These are phyloP conservation scores for Mesembrinibis cayennensis DNA, from an alignment of 2,113 vertebrate genomes.

Conservation along the genomic window DNA sequence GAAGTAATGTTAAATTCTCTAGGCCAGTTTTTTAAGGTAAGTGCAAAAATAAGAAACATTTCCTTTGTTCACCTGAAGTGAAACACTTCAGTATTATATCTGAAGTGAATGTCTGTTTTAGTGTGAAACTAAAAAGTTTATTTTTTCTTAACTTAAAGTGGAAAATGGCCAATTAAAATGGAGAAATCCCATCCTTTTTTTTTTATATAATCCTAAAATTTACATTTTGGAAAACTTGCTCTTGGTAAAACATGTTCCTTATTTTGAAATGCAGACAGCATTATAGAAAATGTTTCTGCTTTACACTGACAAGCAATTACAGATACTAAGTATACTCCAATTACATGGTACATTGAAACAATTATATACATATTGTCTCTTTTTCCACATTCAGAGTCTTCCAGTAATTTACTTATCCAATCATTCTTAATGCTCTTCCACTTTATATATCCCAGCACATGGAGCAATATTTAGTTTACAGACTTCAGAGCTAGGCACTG, in stretches of 20 bases:
- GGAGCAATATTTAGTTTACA: background rate
- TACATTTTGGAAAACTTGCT: background rate
- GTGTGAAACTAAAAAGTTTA: background rate
- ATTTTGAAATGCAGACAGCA: background rate
- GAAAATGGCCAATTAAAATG: background rate
- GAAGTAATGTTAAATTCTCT: background rate
- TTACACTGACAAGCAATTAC: slow-evolving; percentile 5
- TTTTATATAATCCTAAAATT: background rate
- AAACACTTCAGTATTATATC: background rate
- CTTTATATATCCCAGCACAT: background rate
- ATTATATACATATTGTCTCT: background rate
- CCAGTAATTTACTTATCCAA: background rate
- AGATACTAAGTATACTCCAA: background rate
- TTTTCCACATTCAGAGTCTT: background rate
- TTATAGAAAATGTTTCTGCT: background rate
- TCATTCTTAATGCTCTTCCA: background rate
- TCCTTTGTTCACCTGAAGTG: background rate
- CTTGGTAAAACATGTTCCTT: background rate
- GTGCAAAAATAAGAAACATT: background rate
- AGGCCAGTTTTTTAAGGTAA: background rate
- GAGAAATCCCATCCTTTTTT: accelerated
- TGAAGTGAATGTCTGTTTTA: background rate
- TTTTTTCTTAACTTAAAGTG: background rate
- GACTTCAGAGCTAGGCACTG: background rate
- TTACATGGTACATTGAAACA: slow-evolving; percentile 6